Base-by-base conservation (phyloP, 2,797 vertebrate genomes). In the Rhabdomys pumilio region DNA sequence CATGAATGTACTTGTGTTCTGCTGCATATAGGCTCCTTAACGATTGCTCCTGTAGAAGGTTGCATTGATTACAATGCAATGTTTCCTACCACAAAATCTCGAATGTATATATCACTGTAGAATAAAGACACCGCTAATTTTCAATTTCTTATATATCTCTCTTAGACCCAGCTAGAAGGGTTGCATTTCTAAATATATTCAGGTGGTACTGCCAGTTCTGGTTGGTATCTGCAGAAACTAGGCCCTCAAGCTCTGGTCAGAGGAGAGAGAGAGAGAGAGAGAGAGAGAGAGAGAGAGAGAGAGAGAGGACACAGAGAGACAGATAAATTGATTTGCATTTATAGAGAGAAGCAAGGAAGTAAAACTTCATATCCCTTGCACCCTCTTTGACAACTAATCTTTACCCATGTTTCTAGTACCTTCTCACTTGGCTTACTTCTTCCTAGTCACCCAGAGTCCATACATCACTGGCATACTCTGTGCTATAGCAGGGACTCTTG, bases 401-500 rank as follows among this genome's bases (percentile, higher is more conserved):
- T 59, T 3, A 65, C 12, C 34, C 26, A 50, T 44, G 3, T 1
- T 81, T 31, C 50, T 24, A 59, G 61, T 1, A 10, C 20, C 61
- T 79, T 55, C 17, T 53, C 0, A 19, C 11, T 67, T 59, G 3
- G 4, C 10, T 19, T 13, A 12, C 5, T 0, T 0, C 57, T 50
- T 59, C 29, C 44, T 6, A 0, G 29, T 4, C 11, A 19, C 15
- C 29, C 31, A 29, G 59, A 22, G 5, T 6, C 65, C 2, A 0
- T 14, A 24, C 0, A 0, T 4, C 1, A 12, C 17, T 10, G 5
- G 10, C 6, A n/a, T 9, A 34, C 17, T 55, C 73, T 17, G 11
- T 3, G 34, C 19, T 34, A 26, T 19, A 20, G 14, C 12, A 24
- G 15, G 79, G 29, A 26, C 15, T 87, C 57, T 24, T 44, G 24